Base-by-base conservation (phyloP, 2,113 vertebrate species). In the Zosterops japonicus region DNA sequence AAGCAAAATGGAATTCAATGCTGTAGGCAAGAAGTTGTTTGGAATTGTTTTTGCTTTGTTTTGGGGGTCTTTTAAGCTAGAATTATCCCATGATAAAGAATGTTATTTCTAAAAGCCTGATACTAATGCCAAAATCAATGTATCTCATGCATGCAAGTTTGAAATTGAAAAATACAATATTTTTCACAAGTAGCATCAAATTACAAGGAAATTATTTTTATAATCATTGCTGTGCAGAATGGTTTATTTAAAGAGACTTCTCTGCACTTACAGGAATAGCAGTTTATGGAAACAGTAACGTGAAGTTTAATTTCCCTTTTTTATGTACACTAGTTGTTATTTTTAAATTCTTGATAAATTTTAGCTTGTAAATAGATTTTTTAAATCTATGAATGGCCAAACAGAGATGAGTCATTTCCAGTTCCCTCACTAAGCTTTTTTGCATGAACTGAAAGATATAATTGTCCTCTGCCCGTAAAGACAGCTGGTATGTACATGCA, bases 391-490 rank as follows among this genome's bases (percentile, higher is more conserved):
- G 12, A 81, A 36, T 13, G 5, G 27, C 70, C 56, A 95, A 93
- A 90, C 56, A 60, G 47, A 87, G 49, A 93, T 75, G 4, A 84
- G 23, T 87, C 23, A 94, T 42, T 75, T 85, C 57, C 57, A 95
- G 56, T 90, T 94, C 36, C 81, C 36, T 13, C 68, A 61, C 64
- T 35, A 97, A 92, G 93, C 33, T 59, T 49, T 77, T 89, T 50
- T 91, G 79, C 33, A 68, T 50, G 79, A 92, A 69, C n/a, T 93
- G 87, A 96, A 83, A 96, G 74, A 68, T 88, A 35, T 33, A 86
- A 97, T 84, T 83, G 95, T 93, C 87, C 93, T 89, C 89, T 95
- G 85, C 68, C 82, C 75, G 69, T 89, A 90, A 89, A 96, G 89
- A 75, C 88, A 94, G 83, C 93, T 87, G 70, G 86, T 78, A 87